Percentiles rank a stretch among this genome's conserved stretches.
Evolutionary conservation across 2,113 vertebrate genomes (phyloP).

Genomic region (Eubucco bourcierii): DNA sequence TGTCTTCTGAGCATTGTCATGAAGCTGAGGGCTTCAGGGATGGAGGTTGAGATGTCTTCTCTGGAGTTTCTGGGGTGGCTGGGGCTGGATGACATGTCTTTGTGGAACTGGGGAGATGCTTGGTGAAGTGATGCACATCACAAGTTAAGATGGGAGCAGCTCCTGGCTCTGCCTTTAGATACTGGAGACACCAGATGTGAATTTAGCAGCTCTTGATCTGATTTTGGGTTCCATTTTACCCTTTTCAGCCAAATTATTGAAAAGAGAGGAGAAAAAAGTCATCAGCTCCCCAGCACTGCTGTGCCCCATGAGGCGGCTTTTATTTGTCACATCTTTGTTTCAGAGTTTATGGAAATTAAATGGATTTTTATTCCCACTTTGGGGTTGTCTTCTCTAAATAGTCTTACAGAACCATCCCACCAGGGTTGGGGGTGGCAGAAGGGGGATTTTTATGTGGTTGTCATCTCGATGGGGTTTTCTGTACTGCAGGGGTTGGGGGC

Average conservation of each 20-base stretch:
- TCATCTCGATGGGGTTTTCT: neutral
- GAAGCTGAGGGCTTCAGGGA: neutral
- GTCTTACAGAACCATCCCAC: rapidly evolving
- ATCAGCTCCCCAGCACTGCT: neutral
- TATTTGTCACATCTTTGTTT: neutral
- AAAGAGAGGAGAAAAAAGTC: neutral
- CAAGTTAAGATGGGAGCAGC: neutral
- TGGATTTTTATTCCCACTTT: constrained; percentile 5
- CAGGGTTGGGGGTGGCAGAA: neutral
- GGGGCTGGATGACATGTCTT: neutral
- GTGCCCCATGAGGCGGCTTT: rapidly evolving
- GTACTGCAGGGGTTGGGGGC: rapidly evolving
- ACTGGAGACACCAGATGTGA: neutral
- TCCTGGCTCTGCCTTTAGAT: neutral
- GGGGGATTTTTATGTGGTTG: rapidly evolving
- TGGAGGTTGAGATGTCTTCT: neutral
- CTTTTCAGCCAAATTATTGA: neutral
- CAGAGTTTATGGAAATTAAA: constrained; percentile 48
- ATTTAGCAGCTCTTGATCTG: neutral
- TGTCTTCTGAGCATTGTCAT: rapidly evolving
- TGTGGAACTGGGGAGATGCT: rapidly evolving
- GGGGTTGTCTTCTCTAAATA: neutral
- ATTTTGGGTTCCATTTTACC: neutral
- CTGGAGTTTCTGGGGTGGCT: rapidly evolving
- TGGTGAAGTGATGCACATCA: rapidly evolving